Conservation (phyloP, 1,140 invertebrate genomes). For the Stegodyphus dumicola region DNA sequence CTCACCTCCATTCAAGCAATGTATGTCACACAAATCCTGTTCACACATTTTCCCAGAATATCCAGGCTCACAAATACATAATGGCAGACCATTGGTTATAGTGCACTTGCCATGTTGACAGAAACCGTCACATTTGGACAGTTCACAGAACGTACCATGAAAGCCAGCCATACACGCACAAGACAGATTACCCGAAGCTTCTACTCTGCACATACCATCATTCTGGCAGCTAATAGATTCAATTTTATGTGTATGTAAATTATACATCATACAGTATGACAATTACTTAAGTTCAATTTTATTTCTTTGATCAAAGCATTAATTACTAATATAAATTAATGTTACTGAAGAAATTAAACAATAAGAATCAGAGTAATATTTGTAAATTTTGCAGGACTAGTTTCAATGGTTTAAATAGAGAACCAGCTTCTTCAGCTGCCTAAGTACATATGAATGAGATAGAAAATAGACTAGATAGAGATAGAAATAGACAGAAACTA, state of each 20-base stretch:
- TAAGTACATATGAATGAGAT: no score
- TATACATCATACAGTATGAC: no score
- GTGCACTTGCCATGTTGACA: slow-evolving; percentile 64
- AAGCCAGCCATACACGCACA: slow-evolving; percentile 69
- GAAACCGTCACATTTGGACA: slow-evolving; percentile 55
- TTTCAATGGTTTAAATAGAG: no score
- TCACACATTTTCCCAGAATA: slow-evolving; percentile 64
- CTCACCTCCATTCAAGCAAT: slow-evolving; percentile 63
- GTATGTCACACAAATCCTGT: slow-evolving; percentile 50
- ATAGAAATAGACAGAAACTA: no score
- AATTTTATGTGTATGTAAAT: background rate
- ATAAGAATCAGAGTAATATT: no score
- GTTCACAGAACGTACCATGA: slow-evolving; percentile 68
- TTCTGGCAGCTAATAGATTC: slow-evolving; percentile 66
- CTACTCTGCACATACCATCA: slow-evolving; percentile 66
- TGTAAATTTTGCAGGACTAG: no score
- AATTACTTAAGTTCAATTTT: no score
- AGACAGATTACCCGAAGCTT: slow-evolving; percentile 42
- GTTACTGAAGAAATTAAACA: no score
- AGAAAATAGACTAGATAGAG: no score
- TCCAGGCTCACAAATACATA: slow-evolving; percentile 66
- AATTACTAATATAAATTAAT: no score
- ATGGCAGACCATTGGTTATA: slow-evolving; percentile 65
- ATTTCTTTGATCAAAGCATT: no score
- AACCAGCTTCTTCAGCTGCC: no score